Percentiles rank a stretch among this genome's conserved stretches.
Conservation (phyloP, 2,888 invertebrate species). For the Ectemnius continuus region DNA sequence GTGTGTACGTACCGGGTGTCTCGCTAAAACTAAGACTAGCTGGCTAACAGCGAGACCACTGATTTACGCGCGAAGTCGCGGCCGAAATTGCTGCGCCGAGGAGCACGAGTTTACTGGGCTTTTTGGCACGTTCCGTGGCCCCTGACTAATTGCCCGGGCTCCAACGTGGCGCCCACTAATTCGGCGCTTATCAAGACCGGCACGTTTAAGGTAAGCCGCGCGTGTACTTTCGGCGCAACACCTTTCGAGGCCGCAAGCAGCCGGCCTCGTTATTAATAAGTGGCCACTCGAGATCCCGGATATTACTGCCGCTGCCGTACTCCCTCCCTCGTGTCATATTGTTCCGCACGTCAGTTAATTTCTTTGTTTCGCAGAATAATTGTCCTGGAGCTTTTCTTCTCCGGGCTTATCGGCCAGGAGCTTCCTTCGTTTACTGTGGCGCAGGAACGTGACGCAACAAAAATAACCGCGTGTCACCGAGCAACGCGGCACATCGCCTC, state of each 20-base stretch:
- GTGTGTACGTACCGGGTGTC: slow-evolving; percentile 56
- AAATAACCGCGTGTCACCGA: too few species aligned
- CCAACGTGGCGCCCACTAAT: slow-evolving; percentile 53
- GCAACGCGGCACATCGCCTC: too few species aligned
- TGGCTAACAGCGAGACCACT: slow-evolving; percentile 48
- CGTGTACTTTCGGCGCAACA: slow-evolving; percentile 32
- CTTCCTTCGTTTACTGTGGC: slow-evolving; percentile 14
- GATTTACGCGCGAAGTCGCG: slow-evolving; percentile 68
- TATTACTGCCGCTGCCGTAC: too few species aligned
- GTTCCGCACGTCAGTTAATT: slow-evolving; percentile 18
- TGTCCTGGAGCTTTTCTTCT: background rate
- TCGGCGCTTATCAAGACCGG: slow-evolving; percentile 60
- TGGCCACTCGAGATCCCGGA: background rate
- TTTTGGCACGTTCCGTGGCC: slow-evolving; percentile 66
- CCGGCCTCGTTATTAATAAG: slow-evolving; percentile 48
- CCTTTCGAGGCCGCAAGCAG: slow-evolving; percentile 20
- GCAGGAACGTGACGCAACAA: slow-evolving; percentile 42
- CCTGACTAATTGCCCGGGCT: slow-evolving; percentile 58
- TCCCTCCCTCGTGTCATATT: too few species aligned
- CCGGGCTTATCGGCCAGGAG: too few species aligned
- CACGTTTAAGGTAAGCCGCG: slow-evolving; percentile 53
- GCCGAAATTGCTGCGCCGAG: slow-evolving; percentile 56
- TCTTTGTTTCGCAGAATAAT: slow-evolving; percentile 12
- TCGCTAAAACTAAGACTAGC: slow-evolving; percentile 53
- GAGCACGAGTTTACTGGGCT: slow-evolving; percentile 63